Base-by-base conservation (phyloP, 2,888 invertebrate species). In the Vannuccia rotundouncinata region DNA sequence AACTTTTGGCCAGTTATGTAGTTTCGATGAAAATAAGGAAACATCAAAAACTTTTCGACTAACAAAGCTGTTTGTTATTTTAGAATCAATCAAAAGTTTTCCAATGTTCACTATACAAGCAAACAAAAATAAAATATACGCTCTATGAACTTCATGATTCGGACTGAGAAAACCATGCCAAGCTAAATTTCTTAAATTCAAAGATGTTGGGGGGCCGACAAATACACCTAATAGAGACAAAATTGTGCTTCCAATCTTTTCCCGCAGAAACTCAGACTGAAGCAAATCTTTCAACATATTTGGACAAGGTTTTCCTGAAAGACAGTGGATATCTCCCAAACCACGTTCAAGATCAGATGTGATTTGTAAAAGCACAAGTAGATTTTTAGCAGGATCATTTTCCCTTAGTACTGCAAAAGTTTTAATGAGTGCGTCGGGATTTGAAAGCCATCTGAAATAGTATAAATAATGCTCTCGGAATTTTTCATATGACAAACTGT, bases 221-320 rank as follows among this genome's bases (percentile, higher is more conserved):
- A 73, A 27, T 10, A 73, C 27, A 5, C n/a, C 2, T 73, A 73
- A 22, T n/a, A 73, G n/a, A n/a, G 10, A 5, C 5, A 27, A 25
- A 5, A 25, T 25, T 2, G 22, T 5, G n/a, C n/a, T 27, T 25
- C 73, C 73, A 5, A 73, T 25, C 2, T 10, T 22, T n/a, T 73
- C 22, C 5, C 73, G 73, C 2, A 73, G 22, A 5, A 25, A 5
- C 2, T 73, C 22, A 22, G 73, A 73, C 2, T 22, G 2, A 2
- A 73, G 22, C 5, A 73, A 5, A 73, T 73, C 73, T 22, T 73
- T 73, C 73, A 73, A n/a, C 73, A 73, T 73, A n/a, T 73, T 73
- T 25, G 73, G 73, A 73, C 73, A 73, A 5, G 45, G 45, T 5
- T 5, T 10, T 45, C 45, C 10, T 10, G 5, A 45, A 5, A 45